Evolutionary conservation across 2,888 invertebrate genomes (phyloP).

Genomic region (Eurytoma adleriae): DNA sequence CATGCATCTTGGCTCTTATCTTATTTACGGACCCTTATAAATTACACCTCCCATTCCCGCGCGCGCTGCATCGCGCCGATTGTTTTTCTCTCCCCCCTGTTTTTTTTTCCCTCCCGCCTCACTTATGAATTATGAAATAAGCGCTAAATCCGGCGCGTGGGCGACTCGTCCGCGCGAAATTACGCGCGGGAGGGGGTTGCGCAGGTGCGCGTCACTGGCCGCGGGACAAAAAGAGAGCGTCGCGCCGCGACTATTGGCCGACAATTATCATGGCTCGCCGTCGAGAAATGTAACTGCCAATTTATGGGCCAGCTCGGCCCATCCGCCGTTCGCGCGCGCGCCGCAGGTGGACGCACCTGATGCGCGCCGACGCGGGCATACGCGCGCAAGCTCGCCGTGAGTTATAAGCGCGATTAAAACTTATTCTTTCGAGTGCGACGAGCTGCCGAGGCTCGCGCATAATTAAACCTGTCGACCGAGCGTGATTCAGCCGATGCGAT

Average conservation of each 20-base stretch:
- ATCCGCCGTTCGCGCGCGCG: constrained; percentile 32
- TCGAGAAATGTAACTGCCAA: constrained; percentile 54
- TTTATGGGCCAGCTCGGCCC: constrained; percentile 43
- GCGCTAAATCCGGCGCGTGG: background rate
- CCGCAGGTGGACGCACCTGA: constrained; percentile 54
- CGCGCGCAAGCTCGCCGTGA: background rate
- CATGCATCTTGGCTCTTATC: constrained; percentile 20
- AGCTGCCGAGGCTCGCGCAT: constrained; percentile 13
- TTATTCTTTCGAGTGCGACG: constrained; percentile 34
- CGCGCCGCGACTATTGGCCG: constrained; percentile 22
- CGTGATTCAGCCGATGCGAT: constrained; percentile 6
- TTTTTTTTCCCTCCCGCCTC: background rate
- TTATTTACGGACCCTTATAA: constrained; percentile 36
- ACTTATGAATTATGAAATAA: constrained; percentile 24
- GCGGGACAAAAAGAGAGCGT: background rate
- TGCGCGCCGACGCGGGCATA: background rate
- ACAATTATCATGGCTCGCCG: constrained; percentile 45
- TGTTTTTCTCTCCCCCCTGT: constrained; percentile 25
- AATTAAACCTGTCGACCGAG: constrained; percentile 46
- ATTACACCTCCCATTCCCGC: constrained; percentile 1
- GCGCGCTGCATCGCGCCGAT: constrained; percentile 22
- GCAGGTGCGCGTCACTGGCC: constrained; percentile 23
- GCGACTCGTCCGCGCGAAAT: background rate
- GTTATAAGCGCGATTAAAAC: constrained; percentile 53
- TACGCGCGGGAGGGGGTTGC: background rate